These are phyloP conservation scores for Drosophila stalkeri DNA, from an alignment of 2,888 invertebrate genomes.

Conservation along the genomic window DNA sequence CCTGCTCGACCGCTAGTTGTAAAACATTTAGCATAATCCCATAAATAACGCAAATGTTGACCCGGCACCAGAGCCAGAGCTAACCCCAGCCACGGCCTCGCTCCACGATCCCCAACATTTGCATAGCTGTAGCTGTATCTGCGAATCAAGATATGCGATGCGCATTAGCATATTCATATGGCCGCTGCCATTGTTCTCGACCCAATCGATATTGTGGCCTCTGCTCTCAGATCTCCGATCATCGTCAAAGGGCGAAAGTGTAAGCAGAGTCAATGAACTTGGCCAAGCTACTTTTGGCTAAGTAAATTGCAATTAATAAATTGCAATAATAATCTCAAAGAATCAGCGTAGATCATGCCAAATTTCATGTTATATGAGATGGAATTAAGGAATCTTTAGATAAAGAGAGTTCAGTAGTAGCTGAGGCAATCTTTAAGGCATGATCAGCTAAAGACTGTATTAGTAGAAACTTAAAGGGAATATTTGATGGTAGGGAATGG, in stretches of 20 bases:
- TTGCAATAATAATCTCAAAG: too few species aligned
- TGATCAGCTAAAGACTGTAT: too few species aligned
- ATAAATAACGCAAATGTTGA: conserved; percentile 68
- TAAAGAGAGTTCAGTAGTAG: neutral
- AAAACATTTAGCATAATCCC: conserved; percentile 68
- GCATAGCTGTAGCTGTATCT: conserved; percentile 42
- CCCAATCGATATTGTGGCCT: conserved; percentile 14
- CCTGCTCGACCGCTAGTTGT: conserved; percentile 37
- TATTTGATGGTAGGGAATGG: neutral
- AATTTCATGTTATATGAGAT: neutral
- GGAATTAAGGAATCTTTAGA: neutral
- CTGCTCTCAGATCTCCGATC: neutral
- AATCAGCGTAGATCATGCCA: neutral
- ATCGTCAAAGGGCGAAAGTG: conserved; percentile 70
- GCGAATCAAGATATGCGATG: conserved; percentile 40
- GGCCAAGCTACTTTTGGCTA: neutral
- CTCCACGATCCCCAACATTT: conserved; percentile 29
- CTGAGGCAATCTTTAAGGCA: neutral
- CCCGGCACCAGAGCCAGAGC: conserved; percentile 41
- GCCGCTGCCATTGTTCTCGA: conserved; percentile 35
- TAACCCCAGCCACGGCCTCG: conserved; percentile 44
- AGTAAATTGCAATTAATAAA: neutral
- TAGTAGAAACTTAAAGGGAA: neutral
- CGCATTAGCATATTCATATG: conserved; percentile 69
- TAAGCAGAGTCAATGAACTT: conserved; percentile 64